Percentiles rank a stretch among this genome's conserved stretches.
These are phyloP conservation scores for Halocynthia aurantium DNA, from an alignment of 23 tunicate genomes.

Conservation along the genomic window DNA sequence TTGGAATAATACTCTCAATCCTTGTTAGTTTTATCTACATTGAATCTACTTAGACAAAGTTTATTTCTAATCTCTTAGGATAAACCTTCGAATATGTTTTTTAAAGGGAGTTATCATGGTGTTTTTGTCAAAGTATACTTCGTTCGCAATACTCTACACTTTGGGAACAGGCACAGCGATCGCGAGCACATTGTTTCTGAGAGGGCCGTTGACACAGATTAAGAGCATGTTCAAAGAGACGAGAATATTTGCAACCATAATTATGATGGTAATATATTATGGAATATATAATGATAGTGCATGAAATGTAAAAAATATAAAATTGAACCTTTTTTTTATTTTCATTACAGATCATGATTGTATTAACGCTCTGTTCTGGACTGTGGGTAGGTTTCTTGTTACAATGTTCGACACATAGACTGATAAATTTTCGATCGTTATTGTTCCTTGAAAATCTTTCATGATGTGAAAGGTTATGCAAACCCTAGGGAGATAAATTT, in stretches of 20 bases:
- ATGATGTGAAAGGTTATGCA: no score
- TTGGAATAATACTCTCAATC: slow-evolving; percentile 66
- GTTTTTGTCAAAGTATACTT: slow-evolving; percentile 29
- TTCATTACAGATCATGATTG: slow-evolving; percentile 56
- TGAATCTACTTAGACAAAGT: background rate
- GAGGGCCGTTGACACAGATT: slow-evolving; percentile 78
- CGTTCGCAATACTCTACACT: slow-evolving; percentile 61
- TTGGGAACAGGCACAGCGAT: slow-evolving; percentile 60
- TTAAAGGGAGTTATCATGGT: slow-evolving; percentile 48
- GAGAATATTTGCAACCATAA: slow-evolving; percentile 74
- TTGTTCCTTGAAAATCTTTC: no score
- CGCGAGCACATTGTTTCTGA: slow-evolving; percentile 60
- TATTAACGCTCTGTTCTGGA: slow-evolving; percentile 53
- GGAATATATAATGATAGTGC: background rate
- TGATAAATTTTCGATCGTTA: no score
- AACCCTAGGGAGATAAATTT: no score
- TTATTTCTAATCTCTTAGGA: no score
- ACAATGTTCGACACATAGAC: no score
- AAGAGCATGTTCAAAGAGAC: slow-evolving; percentile 93
- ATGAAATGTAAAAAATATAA: no score
- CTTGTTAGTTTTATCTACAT: slow-evolving; percentile 42
- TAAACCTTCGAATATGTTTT: background rate
- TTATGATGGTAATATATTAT: slow-evolving; percentile 47
- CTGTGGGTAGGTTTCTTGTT: slow-evolving; percentile 58
- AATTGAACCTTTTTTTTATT: background rate